A percentile compares a stretch with the other conserved stretches of the same genome.
These are phyloP conservation scores for Melitaea cinxia DNA, from an alignment of 1,140 invertebrate genomes.

Conservation along the genomic window DNA sequence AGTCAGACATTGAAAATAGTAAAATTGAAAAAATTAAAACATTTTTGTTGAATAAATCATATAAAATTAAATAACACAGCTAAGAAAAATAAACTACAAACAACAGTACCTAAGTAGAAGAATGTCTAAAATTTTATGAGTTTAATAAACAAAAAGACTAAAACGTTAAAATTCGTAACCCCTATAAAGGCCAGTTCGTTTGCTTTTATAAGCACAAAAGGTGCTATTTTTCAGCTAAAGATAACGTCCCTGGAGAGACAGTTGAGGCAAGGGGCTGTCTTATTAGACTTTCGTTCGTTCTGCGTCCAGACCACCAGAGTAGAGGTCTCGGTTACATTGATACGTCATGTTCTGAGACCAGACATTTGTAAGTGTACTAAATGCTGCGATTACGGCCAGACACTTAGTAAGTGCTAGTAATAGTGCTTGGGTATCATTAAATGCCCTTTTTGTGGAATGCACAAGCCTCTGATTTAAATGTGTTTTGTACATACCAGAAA, in stretches of 20 bases:
- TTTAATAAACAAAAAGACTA: constrained; percentile 10
- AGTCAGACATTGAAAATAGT: too few species aligned
- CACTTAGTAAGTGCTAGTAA: constrained; percentile 40
- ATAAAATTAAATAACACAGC: too few species aligned
- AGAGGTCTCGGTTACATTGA: constrained; percentile 61
- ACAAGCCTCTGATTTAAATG: constrained; percentile 20
- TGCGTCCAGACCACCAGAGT: constrained; percentile 62
- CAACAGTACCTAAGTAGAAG: too few species aligned
- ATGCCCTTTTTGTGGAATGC: constrained; percentile 22
- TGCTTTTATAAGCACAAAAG: constrained; percentile 61
- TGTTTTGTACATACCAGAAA: constrained; percentile 13
- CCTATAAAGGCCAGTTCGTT: constrained; percentile 28
- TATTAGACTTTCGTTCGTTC: constrained; percentile 66
- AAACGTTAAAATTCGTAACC: constrained; percentile 26
- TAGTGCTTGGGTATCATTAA: constrained; percentile 34
- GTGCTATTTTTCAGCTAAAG: constrained; percentile 67
- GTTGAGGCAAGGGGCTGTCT: constrained; percentile 64
- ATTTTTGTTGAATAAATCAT: too few species aligned
- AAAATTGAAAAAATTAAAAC: too few species aligned
- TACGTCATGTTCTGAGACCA: constrained; percentile 57
- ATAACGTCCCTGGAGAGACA: constrained; percentile 66
- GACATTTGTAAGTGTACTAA: constrained; percentile 72
- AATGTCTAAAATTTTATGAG: constrained; percentile 2
- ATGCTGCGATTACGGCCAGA: constrained; percentile 53
- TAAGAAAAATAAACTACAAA: too few species aligned